phyloP scores from a whole-genome alignment of 2,888 invertebrate species.

The Meteorus cinctellus region DNA sequence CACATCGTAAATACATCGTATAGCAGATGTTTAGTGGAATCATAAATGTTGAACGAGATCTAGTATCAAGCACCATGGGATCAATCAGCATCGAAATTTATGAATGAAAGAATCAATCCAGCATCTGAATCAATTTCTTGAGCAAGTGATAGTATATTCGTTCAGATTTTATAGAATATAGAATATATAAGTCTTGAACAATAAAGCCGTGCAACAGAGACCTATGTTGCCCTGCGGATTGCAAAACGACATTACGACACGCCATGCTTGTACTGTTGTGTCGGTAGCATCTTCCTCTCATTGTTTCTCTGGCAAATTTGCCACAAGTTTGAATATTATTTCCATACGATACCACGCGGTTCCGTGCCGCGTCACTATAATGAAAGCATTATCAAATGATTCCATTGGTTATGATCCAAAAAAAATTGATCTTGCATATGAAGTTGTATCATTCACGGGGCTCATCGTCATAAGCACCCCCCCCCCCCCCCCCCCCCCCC shows the following conservation, averaged over 20 bases:
- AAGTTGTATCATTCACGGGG: not conserved
- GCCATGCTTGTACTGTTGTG: constrained; percentile 21
- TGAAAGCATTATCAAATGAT: not conserved
- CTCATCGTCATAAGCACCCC: not conserved
- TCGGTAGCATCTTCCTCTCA: not conserved
- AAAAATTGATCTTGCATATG: not conserved
- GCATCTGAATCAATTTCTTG: too few species aligned
- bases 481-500: not conserved
- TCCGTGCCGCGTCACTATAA: constrained; percentile 21
- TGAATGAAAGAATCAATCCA: too few species aligned
- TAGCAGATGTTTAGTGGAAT: too few species aligned
- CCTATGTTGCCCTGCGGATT: not conserved
- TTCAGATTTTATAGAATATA: too few species aligned
- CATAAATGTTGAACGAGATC: too few species aligned
- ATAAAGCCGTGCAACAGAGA: not conserved
- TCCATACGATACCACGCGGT: constrained; percentile 52
- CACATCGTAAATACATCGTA: too few species aligned
- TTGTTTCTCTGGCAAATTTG: constrained; percentile 54
- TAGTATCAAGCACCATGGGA: too few species aligned
- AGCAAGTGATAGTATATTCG: too few species aligned
- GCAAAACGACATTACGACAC: not conserved
- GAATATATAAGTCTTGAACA: not conserved
- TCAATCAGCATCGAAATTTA: too few species aligned
- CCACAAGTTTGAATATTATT: constrained; percentile 51
- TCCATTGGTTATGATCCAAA: not conserved